Percentiles rank a stretch among this genome's conserved stretches.
Conservation (phyloP, 2,797 vertebrate species). For the Buceros bicornis region DNA sequence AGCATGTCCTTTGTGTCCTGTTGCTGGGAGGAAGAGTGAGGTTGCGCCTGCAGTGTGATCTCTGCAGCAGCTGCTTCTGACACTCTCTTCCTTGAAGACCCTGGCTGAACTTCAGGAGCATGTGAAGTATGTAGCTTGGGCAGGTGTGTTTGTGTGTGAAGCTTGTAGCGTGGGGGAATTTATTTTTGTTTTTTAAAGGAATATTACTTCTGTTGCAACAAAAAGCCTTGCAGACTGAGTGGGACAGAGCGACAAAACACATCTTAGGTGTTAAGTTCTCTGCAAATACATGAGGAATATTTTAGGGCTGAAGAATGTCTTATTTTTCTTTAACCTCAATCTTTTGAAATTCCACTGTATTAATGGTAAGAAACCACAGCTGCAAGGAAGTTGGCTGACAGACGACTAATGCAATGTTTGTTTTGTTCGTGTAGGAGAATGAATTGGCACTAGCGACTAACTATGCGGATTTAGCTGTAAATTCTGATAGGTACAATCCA, state of each 20-base stretch:
- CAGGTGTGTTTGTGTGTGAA: not conserved
- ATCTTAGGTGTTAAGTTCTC: not conserved
- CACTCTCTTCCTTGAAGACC: not conserved
- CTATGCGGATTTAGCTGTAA: conserved; percentile 95
- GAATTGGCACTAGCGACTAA: conserved; percentile 91
- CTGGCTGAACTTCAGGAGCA: not conserved
- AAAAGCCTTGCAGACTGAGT: not conserved
- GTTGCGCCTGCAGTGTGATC: not conserved
- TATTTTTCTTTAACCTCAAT: not conserved
- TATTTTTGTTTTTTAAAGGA: not conserved
- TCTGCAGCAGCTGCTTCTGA: not conserved
- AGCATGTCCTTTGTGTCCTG: not conserved
- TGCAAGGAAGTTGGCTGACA: not conserved
- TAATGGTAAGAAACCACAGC: not conserved
- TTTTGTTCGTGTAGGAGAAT: conserved; percentile 86
- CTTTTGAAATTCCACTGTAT: not conserved
- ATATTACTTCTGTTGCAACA: not conserved
- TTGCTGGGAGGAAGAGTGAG: not conserved
- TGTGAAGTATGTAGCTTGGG: not conserved
- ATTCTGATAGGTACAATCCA: conserved; percentile 94
- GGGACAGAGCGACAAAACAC: not conserved
- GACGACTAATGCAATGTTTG: conserved; percentile 34
- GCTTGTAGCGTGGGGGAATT: not conserved
- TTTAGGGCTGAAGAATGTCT: not conserved
- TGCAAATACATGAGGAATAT: not conserved